These are phyloP conservation scores for Meghimatium bilineatum DNA, from an alignment of 2,888 invertebrate species.

Conservation along the genomic window DNA sequence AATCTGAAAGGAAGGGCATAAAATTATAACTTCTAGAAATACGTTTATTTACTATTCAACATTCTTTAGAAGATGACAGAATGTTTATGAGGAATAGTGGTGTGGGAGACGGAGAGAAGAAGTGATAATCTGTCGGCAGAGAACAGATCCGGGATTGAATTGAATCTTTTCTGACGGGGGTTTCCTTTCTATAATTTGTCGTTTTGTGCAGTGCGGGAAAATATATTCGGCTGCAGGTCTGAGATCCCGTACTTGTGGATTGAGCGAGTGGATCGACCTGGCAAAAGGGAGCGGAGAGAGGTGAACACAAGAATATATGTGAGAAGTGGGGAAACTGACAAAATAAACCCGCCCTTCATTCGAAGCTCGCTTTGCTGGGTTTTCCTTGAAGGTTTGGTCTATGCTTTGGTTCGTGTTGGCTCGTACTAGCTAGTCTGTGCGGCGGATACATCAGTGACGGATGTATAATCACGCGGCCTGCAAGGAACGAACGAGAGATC, in stretches of 20 bases:
- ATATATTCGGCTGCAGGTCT: slow-evolving; percentile 2
- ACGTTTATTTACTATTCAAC: neutral
- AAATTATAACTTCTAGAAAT: neutral
- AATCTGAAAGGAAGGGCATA: neutral
- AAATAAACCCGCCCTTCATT: slow-evolving; percentile 5
- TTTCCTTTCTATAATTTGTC: slow-evolving; percentile 3
- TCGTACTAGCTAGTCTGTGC: neutral
- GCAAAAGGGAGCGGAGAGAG: neutral
- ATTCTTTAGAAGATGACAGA: neutral
- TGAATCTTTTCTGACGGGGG: neutral
- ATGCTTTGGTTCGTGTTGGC: neutral
- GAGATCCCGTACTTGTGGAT: neutral
- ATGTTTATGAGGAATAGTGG: neutral
- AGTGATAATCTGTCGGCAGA: neutral
- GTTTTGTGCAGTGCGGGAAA: slow-evolving; percentile 1
- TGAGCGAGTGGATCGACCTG: slow-evolving; percentile 20
- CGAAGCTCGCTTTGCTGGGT: slow-evolving; percentile 12
- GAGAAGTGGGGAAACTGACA: neutral
- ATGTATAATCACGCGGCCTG: slow-evolving; percentile 9
- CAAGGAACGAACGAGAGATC: slow-evolving; percentile 10
- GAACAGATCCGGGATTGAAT: neutral
- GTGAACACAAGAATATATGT: neutral
- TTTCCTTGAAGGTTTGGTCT: slow-evolving; percentile 27
- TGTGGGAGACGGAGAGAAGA: neutral
- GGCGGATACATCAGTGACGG: neutral